A percentile compares a stretch with the other conserved stretches of the same genome.
Evolutionary conservation across 2,113 vertebrate species (phyloP).

Genomic region (Steatornis caripensis): DNA sequence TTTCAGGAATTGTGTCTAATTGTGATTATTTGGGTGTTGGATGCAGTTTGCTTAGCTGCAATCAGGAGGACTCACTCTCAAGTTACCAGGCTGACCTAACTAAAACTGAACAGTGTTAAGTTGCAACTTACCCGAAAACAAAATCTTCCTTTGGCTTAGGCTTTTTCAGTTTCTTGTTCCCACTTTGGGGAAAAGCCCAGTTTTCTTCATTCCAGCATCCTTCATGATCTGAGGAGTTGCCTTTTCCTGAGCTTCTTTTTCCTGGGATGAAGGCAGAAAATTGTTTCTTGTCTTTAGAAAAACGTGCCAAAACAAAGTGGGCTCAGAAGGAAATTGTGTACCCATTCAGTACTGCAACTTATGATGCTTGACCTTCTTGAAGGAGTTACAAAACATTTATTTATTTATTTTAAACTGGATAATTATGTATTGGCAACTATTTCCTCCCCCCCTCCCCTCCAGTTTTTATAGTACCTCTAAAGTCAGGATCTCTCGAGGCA

Average conservation of each 20-base stretch:
- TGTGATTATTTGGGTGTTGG: neutral
- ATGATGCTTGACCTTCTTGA: neutral
- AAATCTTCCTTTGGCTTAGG: slow-evolving; percentile 93
- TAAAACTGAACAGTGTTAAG: neutral
- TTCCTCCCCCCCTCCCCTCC: rapidly evolving
- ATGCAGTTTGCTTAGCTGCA: neutral
- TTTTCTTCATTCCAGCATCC: slow-evolving; percentile 92
- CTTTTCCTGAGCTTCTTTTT: slow-evolving; percentile 93
- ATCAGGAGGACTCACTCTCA: neutral
- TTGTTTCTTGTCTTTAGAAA: neutral
- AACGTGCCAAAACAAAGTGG: neutral
- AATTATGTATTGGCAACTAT: neutral
- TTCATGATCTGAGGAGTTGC: slow-evolving; percentile 88
- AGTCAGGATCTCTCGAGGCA: neutral
- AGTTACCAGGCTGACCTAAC: neutral
- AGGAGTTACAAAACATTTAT: neutral
- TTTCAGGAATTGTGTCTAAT: neutral
- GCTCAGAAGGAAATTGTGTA: neutral
- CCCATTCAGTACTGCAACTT: neutral
- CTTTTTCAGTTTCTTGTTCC: slow-evolving; percentile 94
- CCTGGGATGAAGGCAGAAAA: slow-evolving; percentile 72
- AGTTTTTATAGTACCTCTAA: neutral
- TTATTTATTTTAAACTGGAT: neutral
- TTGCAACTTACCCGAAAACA: slow-evolving; percentile 81
- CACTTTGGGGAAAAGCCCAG: slow-evolving; percentile 84